These are phyloP conservation scores for Steinernema khuongi DNA, from an alignment of 1,140 invertebrate genomes.

Conservation along the genomic window DNA sequence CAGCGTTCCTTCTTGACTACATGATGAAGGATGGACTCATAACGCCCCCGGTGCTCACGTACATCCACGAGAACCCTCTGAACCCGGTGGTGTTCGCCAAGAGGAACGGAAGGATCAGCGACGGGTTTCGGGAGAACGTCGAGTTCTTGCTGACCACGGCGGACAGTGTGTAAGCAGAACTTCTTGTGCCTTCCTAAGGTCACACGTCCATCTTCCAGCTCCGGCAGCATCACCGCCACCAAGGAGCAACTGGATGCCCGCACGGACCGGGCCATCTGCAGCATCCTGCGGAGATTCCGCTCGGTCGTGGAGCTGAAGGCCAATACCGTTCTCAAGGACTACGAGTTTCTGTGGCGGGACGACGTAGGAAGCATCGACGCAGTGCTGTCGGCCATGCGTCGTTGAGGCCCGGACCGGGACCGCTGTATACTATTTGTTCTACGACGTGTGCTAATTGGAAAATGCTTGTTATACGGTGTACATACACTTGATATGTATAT, in stretches of 20 bases:
- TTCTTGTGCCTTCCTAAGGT: not conserved
- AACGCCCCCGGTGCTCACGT: not conserved
- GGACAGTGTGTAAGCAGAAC: not conserved
- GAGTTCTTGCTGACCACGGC: not conserved
- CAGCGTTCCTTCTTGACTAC: not conserved
- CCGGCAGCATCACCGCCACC: not conserved
- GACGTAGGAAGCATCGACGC: not conserved
- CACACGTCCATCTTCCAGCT: not conserved
- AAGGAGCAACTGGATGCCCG: not conserved
- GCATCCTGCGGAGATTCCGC: not conserved
- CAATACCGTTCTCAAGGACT: not conserved
- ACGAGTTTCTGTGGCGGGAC: not conserved
- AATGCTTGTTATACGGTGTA: too few relatives aligned
- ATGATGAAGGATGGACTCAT: slow-evolving; percentile 1
- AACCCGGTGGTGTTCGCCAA: not conserved
- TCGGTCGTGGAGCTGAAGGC: not conserved
- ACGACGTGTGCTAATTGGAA: too few relatives aligned
- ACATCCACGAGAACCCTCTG: not conserved
- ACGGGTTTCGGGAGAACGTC: not conserved
- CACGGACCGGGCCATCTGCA: not conserved
- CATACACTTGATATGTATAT: not conserved
- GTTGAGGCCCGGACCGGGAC: not conserved
- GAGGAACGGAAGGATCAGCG: not conserved
- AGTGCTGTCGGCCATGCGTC: not conserved
- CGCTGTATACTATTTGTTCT: not conserved